These are phyloP conservation scores for Hedychridium roseum DNA, from an alignment of 2,888 invertebrate species.

Conservation along the genomic window DNA sequence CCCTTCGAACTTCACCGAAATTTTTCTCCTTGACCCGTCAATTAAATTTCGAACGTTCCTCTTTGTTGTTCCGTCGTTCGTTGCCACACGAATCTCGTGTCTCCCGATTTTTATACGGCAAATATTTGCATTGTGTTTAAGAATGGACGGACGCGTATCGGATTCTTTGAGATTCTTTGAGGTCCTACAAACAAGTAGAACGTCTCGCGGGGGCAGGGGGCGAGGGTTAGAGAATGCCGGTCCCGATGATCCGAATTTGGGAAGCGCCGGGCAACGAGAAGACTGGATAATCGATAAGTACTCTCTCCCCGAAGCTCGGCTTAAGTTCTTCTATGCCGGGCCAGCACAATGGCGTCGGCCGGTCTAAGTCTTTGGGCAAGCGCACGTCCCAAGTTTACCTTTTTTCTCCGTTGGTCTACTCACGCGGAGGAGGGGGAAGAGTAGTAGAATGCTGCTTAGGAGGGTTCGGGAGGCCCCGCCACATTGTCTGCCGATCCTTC, in stretches of 20 bases:
- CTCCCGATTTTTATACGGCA: too few relatives aligned
- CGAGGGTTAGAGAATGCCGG: too few relatives aligned
- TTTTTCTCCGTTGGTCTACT: slow-evolving; percentile 3
- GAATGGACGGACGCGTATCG: too few relatives aligned
- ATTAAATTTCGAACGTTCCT: too few relatives aligned
- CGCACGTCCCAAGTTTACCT: slow-evolving; percentile 19
- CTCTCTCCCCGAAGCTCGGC: slow-evolving; percentile 16
- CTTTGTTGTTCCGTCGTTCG: too few relatives aligned
- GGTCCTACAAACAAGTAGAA: too few relatives aligned
- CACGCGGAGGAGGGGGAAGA: not conserved
- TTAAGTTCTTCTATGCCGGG: slow-evolving; percentile 21
- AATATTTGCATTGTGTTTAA: too few relatives aligned
- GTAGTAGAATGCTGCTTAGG: slow-evolving; percentile 35
- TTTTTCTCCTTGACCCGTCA: too few relatives aligned
- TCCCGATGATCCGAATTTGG: slow-evolving; percentile 16
- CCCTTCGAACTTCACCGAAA: too few relatives aligned
- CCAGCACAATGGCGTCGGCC: slow-evolving; percentile 19
- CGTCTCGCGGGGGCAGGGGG: too few relatives aligned
- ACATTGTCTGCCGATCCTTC: slow-evolving; percentile 60
- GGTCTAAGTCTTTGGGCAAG: slow-evolving; percentile 26
- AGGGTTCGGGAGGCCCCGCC: slow-evolving; percentile 45
- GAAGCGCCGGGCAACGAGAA: slow-evolving; percentile 12
- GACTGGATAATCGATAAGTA: slow-evolving; percentile 32
- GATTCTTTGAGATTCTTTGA: too few relatives aligned
- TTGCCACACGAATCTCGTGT: too few relatives aligned